Base-by-base conservation (phyloP, 2,888 invertebrate species). In the Caenorhabditis angaria region DNA sequence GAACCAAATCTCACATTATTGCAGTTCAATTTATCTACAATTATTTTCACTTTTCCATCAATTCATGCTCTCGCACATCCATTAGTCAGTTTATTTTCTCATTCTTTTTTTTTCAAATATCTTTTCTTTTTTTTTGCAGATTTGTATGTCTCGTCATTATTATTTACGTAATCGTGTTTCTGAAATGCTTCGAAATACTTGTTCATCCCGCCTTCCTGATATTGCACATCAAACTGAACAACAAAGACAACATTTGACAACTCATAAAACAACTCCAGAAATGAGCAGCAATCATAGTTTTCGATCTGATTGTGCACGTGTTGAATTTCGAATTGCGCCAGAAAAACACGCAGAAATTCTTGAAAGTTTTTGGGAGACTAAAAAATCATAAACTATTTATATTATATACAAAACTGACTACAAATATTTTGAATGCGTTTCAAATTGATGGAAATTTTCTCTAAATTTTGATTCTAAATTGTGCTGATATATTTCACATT, bases 31-130 rank as follows among this genome's bases (percentile, higher is more conserved):
- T 20, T 70, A 6, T 72, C 76, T 14, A 76, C 76, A n/a, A 64
- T 76, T 24, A 66, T 72, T 10, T 76, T 76, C 56, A 60, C 68
- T 2, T 58, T 76, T 50, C 76, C 76, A 14, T 67, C 71, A 0
- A 50, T 76, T 14, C 76, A 76, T 53, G 76, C 76, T 12, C 54
- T 71, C 14, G 65, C 70, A n/a, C 76, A 76, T 65, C 76, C 76
- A n/a, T 22, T 76, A 10, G 75, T 75, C n/a, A 62, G 66, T 69
- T 51, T 22, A 18, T 8, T 10, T 5, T n/a, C 48, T n/a, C 20
- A 12, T 14, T n/a, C 18, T 27, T 18, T 63, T 47, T 20, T 29
- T 51, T 32, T 53, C 22, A 50, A 27, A 5, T 47, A 10, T 8
- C 18, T n/a, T n/a, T n/a, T n/a, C 6, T 18, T 29, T 5, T 25